Evolutionary conservation across 2,888 invertebrate genomes (phyloP), one percentile per base, ranked within the genome.

Genomic region (Leptinotarsa peninsularis): DNA sequence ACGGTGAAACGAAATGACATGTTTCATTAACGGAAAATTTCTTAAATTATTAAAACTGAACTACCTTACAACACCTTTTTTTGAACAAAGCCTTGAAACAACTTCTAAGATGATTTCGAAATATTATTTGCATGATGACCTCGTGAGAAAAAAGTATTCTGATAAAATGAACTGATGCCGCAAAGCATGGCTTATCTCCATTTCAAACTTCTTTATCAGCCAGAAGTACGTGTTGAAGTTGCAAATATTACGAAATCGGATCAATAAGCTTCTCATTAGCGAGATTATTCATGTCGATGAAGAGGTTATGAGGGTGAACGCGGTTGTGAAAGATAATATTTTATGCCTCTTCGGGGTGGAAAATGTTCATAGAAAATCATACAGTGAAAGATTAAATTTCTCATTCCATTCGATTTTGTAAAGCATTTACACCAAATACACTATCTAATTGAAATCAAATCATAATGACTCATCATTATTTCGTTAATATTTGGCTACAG

Each of bases 131-230:
- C n/a, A 17, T 27, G 63, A 43, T n/a, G 10, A 63, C 10, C 43
- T 68, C 68, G 54, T 52, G 43, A 68, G 49, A 52, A 50, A 54
- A 50, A 49, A n/a, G 18, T 23, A n/a, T 13, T 49, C 58, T 43
- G 69, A 69, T 43, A 71, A 73, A 73, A 68, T 73, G 63, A 43
- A 67, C n/a, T 4, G 67, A 67, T 58, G 67, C 68, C 76, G 52
- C 73, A 74, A 72, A 72, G 69, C 76, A 76, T 76, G 76, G 68
- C 74, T 76, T 76, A 76, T 76, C 76, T 76, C 69, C 23, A 68
- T 76, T 60, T 49, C 27, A 49, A 43, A 49, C 58, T 67, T 67
- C 27, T 49, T 72, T 67, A 72, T 72, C 58, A 58, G 23, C 43
- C 49, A 23, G 49, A 58, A 72, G 67, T 56, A 67, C 67, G 72